Conservation (phyloP, 2,797 vertebrate species). For the Eulemur mongoz region DNA sequence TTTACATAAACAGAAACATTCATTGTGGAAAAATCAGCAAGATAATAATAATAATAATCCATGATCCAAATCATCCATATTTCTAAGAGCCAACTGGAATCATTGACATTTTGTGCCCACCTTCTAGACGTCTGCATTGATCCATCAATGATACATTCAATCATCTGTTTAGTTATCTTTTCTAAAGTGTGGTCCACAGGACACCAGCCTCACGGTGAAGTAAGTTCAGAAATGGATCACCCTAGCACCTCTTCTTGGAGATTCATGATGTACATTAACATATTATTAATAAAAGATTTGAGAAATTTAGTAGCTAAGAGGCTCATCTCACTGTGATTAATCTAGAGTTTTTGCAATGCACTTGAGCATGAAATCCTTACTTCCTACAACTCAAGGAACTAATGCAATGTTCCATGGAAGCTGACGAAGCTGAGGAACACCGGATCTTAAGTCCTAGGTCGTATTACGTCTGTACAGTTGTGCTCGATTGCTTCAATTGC, state of each 20-base stretch:
- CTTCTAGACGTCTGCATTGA: background rate
- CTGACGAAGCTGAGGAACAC: background rate
- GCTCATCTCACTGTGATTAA: conserved; percentile 14
- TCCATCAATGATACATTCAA: background rate
- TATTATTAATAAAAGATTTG: background rate
- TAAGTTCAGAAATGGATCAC: background rate
- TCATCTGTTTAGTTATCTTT: background rate
- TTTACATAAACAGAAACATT: background rate
- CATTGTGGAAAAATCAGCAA: background rate
- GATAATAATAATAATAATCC: background rate
- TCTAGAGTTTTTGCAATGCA: conserved; percentile 1
- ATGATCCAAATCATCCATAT: background rate
- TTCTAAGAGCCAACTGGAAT: background rate
- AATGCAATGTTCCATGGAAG: background rate
- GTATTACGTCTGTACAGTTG: background rate
- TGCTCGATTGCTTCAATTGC: background rate
- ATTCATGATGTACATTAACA: background rate
- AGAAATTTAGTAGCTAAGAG: conserved; percentile 10
- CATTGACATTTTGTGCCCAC: background rate
- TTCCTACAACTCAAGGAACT: background rate
- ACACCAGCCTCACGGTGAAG: background rate
- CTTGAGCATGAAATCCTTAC: background rate
- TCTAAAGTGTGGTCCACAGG: background rate
- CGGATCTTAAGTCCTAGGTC: background rate
- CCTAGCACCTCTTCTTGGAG: background rate